These are phyloP conservation scores for Takifugu bimaculatus DNA, from an alignment of 2,113 vertebrate species.

Conservation along the genomic window DNA sequence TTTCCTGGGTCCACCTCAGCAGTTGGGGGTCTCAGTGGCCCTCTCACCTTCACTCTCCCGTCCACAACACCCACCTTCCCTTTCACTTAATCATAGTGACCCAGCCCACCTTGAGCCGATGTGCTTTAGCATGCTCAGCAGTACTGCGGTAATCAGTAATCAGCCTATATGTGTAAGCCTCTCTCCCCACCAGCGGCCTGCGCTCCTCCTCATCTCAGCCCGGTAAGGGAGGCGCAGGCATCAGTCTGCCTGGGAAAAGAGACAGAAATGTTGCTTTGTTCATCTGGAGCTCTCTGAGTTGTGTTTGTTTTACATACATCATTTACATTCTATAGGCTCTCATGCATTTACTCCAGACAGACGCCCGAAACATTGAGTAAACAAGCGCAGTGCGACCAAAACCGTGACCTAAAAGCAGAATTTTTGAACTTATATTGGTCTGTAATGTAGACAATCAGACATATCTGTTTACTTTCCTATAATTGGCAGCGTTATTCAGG, in stretches of 20 bases:
- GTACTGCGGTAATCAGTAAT: conserved; percentile 67
- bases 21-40: conserved; percentile 48
- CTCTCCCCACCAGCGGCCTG: conserved; percentile 21
- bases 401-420: too few species aligned
- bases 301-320: neutral
- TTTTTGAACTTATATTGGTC: too few species aligned
- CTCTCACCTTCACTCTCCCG: conserved; percentile 27
- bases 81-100: conserved; percentile 59
- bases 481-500: too few species aligned
- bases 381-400: too few species aligned
- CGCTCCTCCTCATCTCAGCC: conserved; percentile 35
- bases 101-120: conserved; percentile 66
- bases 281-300: neutral
- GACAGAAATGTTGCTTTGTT: neutral
- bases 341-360: neutral
- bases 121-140: conserved; percentile 67
- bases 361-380: too few species aligned
- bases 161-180: conserved; percentile 68
- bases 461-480: too few species aligned
- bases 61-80: conserved; percentile 26
- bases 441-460: too few species aligned
- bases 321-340: neutral
- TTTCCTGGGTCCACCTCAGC: conserved; percentile 39
- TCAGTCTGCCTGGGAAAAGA: neutral
- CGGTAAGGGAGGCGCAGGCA: conserved; percentile 11